Conservation (phyloP, 2,888 invertebrate genomes). For the Acronicta aceris region DNA sequence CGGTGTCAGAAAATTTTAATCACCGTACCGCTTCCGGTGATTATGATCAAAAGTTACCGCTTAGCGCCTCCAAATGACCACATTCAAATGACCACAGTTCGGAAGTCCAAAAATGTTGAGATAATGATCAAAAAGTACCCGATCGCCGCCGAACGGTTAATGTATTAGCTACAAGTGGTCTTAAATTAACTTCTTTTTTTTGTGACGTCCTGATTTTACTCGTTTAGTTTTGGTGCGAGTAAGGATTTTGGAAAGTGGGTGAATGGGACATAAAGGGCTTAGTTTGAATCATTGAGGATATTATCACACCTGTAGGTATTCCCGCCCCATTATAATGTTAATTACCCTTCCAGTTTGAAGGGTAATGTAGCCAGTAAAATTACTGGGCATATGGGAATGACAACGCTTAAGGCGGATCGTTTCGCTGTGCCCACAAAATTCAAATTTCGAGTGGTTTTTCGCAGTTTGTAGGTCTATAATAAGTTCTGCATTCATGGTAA, state of each 20-base stretch:
- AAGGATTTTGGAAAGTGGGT: neutral
- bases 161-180: conserved; percentile 50
- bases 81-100: conserved; percentile 51
- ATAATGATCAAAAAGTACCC: conserved; percentile 55
- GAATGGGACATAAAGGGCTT: too few relatives aligned
- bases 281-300: too few relatives aligned
- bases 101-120: conserved; percentile 58
- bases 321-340: too few relatives aligned
- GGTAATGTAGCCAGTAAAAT: too few relatives aligned
- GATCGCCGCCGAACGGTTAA: conserved; percentile 44
- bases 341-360: too few relatives aligned
- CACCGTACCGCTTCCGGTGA: conserved; percentile 53
- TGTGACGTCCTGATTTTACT: conserved; percentile 18
- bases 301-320: too few relatives aligned
- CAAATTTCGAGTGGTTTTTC: too few relatives aligned
- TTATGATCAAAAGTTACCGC: conserved; percentile 54
- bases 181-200: conserved; percentile 46
- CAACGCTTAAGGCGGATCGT: too few relatives aligned
- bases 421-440: too few relatives aligned
- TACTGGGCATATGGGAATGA: too few relatives aligned
- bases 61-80: conserved; percentile 55
- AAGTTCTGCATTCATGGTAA: too few relatives aligned
- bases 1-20: conserved; percentile 46
- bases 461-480: too few relatives aligned
- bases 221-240: conserved; percentile 18